Conservation (phyloP, 1,140 invertebrate species). For the Nautilus pompilius region DNA sequence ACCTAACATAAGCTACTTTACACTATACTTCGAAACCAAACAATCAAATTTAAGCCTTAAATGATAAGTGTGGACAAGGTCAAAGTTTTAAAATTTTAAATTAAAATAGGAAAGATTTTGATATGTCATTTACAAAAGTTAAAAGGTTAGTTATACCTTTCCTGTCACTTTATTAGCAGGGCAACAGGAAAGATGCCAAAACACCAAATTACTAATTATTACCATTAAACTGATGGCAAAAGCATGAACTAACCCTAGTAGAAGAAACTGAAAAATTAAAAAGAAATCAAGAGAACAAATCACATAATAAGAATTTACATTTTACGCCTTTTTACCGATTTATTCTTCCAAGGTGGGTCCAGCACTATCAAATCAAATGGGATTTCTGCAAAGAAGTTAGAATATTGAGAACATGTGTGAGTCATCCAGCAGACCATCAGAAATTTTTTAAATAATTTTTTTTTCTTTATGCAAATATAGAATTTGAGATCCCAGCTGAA, state of each 20-base stretch:
- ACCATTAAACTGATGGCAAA: not conserved
- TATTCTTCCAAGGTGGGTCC: conserved; percentile 94
- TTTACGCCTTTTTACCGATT: conserved; percentile 80
- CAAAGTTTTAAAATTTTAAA: too few relatives aligned
- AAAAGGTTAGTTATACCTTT: too few relatives aligned
- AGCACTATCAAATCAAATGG: conserved; percentile 77
- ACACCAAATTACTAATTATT: not conserved
- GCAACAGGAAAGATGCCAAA: not conserved
- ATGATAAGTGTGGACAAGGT: too few relatives aligned
- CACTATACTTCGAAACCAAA: too few relatives aligned
- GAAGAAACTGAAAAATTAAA: not conserved
- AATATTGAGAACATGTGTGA: not conserved
- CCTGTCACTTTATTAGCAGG: not conserved
- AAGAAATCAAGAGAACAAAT: not conserved
- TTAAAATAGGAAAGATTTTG: too few relatives aligned
- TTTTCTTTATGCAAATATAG: not conserved
- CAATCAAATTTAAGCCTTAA: too few relatives aligned
- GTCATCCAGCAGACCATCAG: not conserved
- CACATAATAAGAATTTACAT: conserved; percentile 58
- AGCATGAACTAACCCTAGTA: not conserved
- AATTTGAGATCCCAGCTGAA: not conserved
- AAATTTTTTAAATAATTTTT: not conserved
- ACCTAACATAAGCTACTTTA: too few relatives aligned
- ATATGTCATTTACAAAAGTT: too few relatives aligned
- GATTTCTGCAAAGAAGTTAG: not conserved